A percentile compares a stretch with the other conserved stretches of the same genome.
phyloP scores from a whole-genome alignment of 1,140 invertebrate species.

The Cherax destructor region DNA sequence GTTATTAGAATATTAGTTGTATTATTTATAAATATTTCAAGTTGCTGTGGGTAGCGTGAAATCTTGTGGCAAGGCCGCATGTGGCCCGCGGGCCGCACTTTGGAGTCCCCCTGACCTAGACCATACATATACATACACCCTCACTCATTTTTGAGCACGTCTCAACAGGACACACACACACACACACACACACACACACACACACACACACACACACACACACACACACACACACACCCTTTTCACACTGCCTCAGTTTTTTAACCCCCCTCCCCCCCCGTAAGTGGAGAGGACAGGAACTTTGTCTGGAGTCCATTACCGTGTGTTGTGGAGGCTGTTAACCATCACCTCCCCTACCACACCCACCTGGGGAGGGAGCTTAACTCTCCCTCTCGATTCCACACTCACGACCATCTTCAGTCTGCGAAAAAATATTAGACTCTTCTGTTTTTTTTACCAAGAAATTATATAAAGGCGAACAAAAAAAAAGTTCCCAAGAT shows the following conservation, averaged over 20 bases:
- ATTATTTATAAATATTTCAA: too few species aligned
- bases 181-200: constrained; percentile 6
- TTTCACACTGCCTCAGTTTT: background rate
- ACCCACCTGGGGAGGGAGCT: constrained; percentile 1
- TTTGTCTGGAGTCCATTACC: too few species aligned
- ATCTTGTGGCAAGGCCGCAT: too few species aligned
- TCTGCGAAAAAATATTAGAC: background rate
- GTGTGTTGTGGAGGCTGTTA: background rate
- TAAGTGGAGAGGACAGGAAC: background rate
- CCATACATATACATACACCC: background rate
- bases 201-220: too few species aligned
- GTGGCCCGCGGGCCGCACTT: too few species aligned
- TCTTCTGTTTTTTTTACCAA: background rate
- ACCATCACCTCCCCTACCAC: background rate
- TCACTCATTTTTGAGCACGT: background rate
- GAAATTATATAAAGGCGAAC: too few species aligned
- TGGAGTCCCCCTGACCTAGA: too few species aligned
- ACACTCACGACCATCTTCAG: too few species aligned
- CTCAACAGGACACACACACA: background rate
- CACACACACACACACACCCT: background rate
- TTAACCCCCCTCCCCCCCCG: background rate
- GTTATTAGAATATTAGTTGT: too few species aligned
- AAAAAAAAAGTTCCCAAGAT: too few species aligned
- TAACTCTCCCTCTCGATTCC: too few species aligned
- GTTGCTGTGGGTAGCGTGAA: too few species aligned